Conservation (phyloP, 2,888 invertebrate genomes). For the Melitaea athalia region DNA sequence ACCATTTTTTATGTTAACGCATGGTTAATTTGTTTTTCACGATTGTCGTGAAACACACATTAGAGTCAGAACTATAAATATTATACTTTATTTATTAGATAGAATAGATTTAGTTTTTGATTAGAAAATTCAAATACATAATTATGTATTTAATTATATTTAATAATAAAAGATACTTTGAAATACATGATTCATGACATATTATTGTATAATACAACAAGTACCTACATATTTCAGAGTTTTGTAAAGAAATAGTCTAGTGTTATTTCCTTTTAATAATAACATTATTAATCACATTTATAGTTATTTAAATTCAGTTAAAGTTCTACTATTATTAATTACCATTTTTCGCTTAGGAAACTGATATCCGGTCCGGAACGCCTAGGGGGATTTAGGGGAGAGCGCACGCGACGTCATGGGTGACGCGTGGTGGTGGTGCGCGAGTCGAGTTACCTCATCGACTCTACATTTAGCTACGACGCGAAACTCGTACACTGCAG, state of each 20-base stretch:
- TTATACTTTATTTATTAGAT: no score
- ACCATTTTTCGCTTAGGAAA: slow-evolving; percentile 58
- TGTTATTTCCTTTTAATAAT: neutral
- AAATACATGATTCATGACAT: no score
- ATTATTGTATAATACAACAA: no score
- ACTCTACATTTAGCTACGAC: slow-evolving; percentile 14
- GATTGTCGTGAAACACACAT: neutral
- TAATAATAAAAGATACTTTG: no score
- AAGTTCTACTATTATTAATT: slow-evolving; percentile 54
- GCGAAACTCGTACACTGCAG: slow-evolving; percentile 6
- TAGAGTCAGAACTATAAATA: no score
- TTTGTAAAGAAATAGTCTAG: neutral
- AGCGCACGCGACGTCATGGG: slow-evolving; percentile 70
- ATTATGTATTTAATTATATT: no score
- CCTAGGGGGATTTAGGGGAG: slow-evolving; percentile 47
- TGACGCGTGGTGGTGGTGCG: slow-evolving; percentile 38
- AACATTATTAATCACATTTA: neutral
- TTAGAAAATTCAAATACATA: no score
- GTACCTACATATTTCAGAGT: no score
- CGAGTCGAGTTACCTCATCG: slow-evolving; percentile 27
- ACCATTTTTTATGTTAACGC: neutral
- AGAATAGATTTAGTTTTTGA: no score
- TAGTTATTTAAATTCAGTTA: slow-evolving; percentile 5
- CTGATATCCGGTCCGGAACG: slow-evolving; percentile 62
- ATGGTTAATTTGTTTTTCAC: neutral